Evolutionary conservation across 2,113 vertebrate genomes (phyloP).

Genomic region (Dicaeum eximium): DNA sequence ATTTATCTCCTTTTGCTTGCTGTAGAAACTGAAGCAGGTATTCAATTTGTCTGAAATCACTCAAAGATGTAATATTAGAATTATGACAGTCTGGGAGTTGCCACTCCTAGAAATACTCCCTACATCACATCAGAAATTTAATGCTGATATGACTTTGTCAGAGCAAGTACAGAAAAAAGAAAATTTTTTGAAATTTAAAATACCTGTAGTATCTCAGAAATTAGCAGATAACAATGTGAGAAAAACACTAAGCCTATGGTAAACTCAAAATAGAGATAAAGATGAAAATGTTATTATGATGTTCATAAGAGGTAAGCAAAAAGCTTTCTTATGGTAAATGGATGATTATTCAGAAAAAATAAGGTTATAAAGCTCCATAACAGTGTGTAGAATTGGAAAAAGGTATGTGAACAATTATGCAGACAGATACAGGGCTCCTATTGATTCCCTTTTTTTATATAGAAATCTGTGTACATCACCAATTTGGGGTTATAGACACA

Average conservation of each 20-base stretch:
- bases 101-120: background rate
- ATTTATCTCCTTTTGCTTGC: background rate
- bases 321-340: conserved; percentile 23
- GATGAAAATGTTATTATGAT: conserved; percentile 1
- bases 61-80: background rate
- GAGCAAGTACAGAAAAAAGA: background rate
- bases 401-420: background rate
- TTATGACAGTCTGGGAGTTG: background rate
- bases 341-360: background rate
- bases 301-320: background rate
- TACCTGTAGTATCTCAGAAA: background rate
- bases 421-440: background rate
- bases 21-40: background rate
- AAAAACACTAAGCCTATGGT: background rate
- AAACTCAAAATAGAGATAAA: background rate
- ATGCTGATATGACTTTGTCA: background rate
- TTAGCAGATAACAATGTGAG: background rate
- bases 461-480: background rate
- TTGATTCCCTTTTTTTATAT: background rate
- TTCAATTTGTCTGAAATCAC: background rate
- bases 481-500: background rate
- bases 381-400: background rate
- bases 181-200: background rate
- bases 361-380: background rate
- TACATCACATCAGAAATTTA: background rate